Percentiles rank a stretch among this genome's conserved stretches.
phyloP scores from a whole-genome alignment of 2,888 invertebrate genomes.

The Meandrusa payeni region DNA sequence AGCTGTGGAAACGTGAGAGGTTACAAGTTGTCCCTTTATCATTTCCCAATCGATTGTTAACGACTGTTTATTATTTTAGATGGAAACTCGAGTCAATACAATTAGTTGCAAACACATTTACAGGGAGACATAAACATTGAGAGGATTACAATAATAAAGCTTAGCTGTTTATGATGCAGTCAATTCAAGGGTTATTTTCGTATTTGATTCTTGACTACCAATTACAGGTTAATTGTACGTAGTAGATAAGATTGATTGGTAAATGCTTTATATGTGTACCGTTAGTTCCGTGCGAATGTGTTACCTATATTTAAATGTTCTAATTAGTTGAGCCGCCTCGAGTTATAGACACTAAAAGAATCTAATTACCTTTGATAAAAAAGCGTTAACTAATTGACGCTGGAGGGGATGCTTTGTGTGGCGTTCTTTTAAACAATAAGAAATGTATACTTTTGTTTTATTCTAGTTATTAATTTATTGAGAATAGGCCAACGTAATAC shows the following conservation, averaged over 20 bases:
- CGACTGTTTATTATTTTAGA: slow-evolving; percentile 17
- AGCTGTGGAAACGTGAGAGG: slow-evolving; percentile 9
- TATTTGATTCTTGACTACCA: background rate
- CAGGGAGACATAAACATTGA: slow-evolving; percentile 7
- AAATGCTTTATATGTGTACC: slow-evolving; percentile 54
- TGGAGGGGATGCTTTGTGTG: slow-evolving; percentile 27
- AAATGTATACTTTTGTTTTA: slow-evolving; percentile 27
- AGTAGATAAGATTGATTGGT: slow-evolving; percentile 40
- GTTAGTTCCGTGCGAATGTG: slow-evolving; percentile 56
- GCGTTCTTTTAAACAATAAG: slow-evolving; percentile 29
- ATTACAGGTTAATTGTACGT: slow-evolving; percentile 2
- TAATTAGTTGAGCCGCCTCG: slow-evolving; percentile 54
- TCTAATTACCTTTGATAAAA: slow-evolving; percentile 42
- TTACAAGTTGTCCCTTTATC: slow-evolving; percentile 9
- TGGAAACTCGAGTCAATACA: slow-evolving; percentile 1
- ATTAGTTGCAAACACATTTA: slow-evolving; percentile 1
- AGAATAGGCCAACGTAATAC: background rate
- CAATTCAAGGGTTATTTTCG: slow-evolving; percentile 4
- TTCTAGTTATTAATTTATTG: slow-evolving; percentile 16
- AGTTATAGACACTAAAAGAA: slow-evolving; percentile 44
- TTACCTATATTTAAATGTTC: slow-evolving; percentile 43
- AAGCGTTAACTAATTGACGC: slow-evolving; percentile 32
- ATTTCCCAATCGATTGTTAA: slow-evolving; percentile 9
- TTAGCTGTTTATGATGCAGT: slow-evolving; percentile 1
- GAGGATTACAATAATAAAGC: background rate